Conservation (phyloP, 37 sponge, comb jelly and placozoan genomes). For the Lycopodina hypogea region DNA sequence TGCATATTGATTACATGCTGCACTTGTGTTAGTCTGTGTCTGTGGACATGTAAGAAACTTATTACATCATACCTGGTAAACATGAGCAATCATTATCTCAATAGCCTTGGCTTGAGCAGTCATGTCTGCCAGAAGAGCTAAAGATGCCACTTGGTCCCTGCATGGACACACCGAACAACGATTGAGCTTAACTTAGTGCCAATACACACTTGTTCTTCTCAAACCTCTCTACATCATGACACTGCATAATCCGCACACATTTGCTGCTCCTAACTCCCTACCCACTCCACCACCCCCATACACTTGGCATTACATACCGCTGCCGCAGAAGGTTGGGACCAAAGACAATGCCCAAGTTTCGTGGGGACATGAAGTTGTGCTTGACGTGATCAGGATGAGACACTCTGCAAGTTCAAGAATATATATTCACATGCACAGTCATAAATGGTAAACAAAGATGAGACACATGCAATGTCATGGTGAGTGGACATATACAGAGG, state of each 20-base stretch:
- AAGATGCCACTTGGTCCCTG: conserved; percentile 43
- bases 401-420: conserved; percentile 15
- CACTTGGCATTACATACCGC: conserved; percentile 1
- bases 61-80: conserved; percentile 38
- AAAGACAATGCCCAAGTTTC: conserved; percentile 78
- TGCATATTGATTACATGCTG: no score
- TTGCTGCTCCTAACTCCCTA: no score
- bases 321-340: conserved; percentile 71
- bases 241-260: no score
- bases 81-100: conserved; percentile 67
- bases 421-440: neutral
- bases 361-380: conserved; percentile 67
- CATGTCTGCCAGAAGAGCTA: conserved; percentile 68
- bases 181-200: neutral
- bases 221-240: no score
- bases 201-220: neutral
- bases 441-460: neutral
- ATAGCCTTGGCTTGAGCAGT: conserved; percentile 64
- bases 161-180: neutral
- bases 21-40: no score
- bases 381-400: conserved; percentile 32
- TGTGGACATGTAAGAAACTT: no score
- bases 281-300: no score
- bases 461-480: no score
- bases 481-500: no score